A percentile compares a stretch with the other conserved stretches of the same genome.
Evolutionary conservation across 2,888 invertebrate species (phyloP).

Genomic region (Himalopsyche tibetana): DNA sequence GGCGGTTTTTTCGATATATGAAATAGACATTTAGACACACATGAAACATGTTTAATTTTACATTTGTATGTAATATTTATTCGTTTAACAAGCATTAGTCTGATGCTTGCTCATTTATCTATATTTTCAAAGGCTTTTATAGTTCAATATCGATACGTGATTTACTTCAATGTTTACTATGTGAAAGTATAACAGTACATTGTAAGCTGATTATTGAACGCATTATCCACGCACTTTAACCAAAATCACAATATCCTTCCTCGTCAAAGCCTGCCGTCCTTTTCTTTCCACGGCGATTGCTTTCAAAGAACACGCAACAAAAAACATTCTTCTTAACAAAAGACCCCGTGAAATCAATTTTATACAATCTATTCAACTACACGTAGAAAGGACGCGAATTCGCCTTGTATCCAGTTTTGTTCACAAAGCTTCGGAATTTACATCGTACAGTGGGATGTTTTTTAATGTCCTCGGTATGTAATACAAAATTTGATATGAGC

Average conservation of each 20-base stretch:
- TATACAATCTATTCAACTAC: constrained; percentile 41
- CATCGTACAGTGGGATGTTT: not conserved
- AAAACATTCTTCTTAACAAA: constrained; percentile 45
- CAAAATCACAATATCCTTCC: not conserved
- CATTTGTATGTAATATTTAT: no score
- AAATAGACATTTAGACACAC: no score
- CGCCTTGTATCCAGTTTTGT: constrained; percentile 17
- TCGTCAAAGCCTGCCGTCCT: not conserved
- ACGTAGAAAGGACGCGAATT: constrained; percentile 29
- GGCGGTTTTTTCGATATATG: no score
- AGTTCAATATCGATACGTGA: no score
- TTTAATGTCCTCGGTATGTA: no score
- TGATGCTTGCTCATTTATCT: no score
- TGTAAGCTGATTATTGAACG: not conserved
- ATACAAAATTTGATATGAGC: no score
- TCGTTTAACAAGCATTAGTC: no score
- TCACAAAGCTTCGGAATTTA: not conserved
- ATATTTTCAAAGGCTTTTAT: no score
- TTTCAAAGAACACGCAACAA: constrained; percentile 45
- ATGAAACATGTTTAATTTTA: no score
- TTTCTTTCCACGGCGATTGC: not conserved
- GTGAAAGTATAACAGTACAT: no score
- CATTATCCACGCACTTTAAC: not conserved
- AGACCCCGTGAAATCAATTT: constrained; percentile 37
- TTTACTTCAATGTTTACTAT: no score